Base-by-base conservation (phyloP, 2,888 invertebrate genomes). In the Norana najaformis region DNA sequence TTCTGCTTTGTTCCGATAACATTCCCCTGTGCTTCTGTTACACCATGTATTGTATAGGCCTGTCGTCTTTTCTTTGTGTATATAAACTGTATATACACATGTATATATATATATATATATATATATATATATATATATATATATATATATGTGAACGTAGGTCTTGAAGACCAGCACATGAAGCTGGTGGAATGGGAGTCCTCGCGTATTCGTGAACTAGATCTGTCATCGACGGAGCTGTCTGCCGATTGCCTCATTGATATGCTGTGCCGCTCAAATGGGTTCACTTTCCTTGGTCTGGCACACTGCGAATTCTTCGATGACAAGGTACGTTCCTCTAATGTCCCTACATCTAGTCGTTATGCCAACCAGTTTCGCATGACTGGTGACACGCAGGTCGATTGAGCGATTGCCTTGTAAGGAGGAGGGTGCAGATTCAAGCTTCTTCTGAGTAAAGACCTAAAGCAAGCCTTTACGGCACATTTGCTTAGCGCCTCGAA, bases 181-280 rank as follows among this genome's bases (percentile, higher is more conserved):
- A 97, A 97, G 97, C 97, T 97, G 94, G 98, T 98, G 18, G 99
- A 99, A 94, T 99, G 99, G 99, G 99, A 99, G 95, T 98, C 98
- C n/a, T 97, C 98, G 4, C 93, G 93, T 30, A 95, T 99, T 90
- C 97, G 97, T 94, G 99, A 99, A 95, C 94, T 99, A 92, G 99
- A 99, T 94, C 97, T 99, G 90, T 98, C 98, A 0, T 99, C 98
- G 2, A 99, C 99, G 0, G 99, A 99, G 95, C 95, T 99, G 91
- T 97, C 97, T 3, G 97, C 98, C 0, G 99, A 99, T 94, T 98
- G 98, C 92, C 96, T 99, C 85, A 97, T 97, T 91, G 98, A 98
- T 94, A 97, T 99, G 96, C 96, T 99, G 34, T 96, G 97, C 0
- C 96, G 98, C 92, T 97, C 98, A 92, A 98, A 97, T 0, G 96